These are phyloP conservation scores for Dichetophora obliterata DNA, from an alignment of 2,888 invertebrate species.

Conservation along the genomic window DNA sequence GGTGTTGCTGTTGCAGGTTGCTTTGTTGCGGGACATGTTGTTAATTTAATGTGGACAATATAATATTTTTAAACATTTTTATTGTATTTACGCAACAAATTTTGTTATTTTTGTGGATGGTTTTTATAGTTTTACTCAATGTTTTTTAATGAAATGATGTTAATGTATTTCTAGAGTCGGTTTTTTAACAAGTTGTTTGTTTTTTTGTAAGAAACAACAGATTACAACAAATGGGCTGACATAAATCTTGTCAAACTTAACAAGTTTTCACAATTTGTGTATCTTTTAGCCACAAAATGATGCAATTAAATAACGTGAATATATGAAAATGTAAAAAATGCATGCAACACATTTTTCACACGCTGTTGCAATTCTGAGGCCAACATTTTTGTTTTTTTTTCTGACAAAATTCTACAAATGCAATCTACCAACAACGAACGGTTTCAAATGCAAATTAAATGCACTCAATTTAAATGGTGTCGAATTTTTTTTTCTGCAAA, in stretches of 20 bases:
- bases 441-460: background rate
- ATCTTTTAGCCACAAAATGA: background rate
- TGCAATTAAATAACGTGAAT: slow-evolving; percentile 1
- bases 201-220: too few species aligned
- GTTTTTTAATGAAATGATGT: too few species aligned
- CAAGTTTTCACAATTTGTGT: background rate
- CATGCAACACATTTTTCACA: background rate
- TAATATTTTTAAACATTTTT: too few species aligned
- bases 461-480: background rate
- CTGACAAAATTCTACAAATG: background rate
- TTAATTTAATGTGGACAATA: too few species aligned
- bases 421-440: background rate
- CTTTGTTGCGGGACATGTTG: background rate
- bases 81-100: too few species aligned
- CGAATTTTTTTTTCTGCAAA: background rate
- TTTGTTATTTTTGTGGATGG: too few species aligned
- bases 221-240: background rate
- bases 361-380: background rate
- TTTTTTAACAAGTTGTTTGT: too few species aligned
- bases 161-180: too few species aligned
- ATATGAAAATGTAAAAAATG: background rate
- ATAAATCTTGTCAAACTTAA: background rate
- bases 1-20: background rate
- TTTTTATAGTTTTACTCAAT: too few species aligned
- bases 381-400: background rate